Evolutionary conservation across 37 sponge, comb jelly and placozoan species (phyloP).

Genomic region (Beroe forskalii): DNA sequence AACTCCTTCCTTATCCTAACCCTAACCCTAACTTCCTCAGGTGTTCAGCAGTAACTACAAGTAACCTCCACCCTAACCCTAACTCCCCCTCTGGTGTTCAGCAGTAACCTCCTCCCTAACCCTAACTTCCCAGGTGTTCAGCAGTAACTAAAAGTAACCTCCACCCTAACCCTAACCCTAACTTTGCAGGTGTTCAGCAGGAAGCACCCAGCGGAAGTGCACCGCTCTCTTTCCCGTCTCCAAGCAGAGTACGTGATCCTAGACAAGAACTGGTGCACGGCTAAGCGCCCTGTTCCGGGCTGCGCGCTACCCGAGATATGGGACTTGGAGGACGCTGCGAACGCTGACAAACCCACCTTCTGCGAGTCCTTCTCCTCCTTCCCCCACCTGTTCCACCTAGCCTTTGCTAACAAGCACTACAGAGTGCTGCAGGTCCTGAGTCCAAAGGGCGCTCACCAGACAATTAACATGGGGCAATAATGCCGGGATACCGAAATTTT

Average conservation of each 20-base stretch:
- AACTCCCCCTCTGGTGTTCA: no score
- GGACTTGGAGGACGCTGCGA: slow-evolving; percentile 69
- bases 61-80: no score
- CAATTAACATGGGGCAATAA: no score
- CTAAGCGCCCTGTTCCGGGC: slow-evolving; percentile 65
- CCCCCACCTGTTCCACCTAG: slow-evolving; percentile 66
- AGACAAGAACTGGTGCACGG: slow-evolving; percentile 78
- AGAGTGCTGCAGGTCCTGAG: slow-evolving; percentile 67
- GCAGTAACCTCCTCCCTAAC: no score
- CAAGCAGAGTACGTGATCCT: slow-evolving; percentile 77
- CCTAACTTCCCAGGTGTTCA: slow-evolving; percentile 69
- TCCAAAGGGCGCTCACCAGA: background rate
- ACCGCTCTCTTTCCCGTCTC: slow-evolving; percentile 68
- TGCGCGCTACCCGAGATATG: slow-evolving; percentile 76
- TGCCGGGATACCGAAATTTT: no score
- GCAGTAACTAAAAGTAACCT: no score
- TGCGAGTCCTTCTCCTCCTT: slow-evolving; percentile 66
- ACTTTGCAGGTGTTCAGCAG: no score
- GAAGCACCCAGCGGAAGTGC: slow-evolving; percentile 69
- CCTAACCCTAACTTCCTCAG: background rate
- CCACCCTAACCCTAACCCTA: no score
- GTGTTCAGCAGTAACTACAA: no score
- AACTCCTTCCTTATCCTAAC: no score
- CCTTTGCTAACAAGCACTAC: slow-evolving; percentile 65
- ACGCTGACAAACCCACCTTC: slow-evolving; percentile 64